Evolutionary conservation across 92 coral and sea anemone genomes (phyloP).

Genomic region (Siderastrea radians): DNA sequence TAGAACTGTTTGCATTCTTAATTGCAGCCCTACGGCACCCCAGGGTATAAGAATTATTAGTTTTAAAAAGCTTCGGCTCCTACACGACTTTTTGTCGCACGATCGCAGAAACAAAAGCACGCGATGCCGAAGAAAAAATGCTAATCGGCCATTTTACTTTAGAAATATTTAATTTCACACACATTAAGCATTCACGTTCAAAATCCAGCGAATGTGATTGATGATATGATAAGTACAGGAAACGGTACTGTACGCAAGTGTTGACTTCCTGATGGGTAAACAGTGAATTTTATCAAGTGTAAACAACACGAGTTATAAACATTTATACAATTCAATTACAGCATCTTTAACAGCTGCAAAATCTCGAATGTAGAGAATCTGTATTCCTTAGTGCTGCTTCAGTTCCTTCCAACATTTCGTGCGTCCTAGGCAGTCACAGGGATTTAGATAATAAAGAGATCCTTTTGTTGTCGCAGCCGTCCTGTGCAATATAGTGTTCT

Average conservation of each 20-base stretch:
- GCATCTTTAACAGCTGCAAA: not conserved
- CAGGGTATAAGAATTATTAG: not conserved
- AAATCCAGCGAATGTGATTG: conserved; percentile 3
- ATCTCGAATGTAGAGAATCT: not conserved
- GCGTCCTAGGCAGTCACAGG: too few relatives aligned
- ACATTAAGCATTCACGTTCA: conserved; percentile 5
- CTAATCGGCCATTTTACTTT: not conserved
- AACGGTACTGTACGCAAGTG: conserved; percentile 20
- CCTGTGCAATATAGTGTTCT: too few relatives aligned
- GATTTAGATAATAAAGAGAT: too few relatives aligned
- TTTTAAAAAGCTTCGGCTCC: not conserved
- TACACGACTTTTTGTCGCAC: not conserved
- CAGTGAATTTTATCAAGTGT: conserved; percentile 16
- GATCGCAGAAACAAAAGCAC: not conserved
- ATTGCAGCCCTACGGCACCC: conserved; percentile 8
- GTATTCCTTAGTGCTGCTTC: not conserved
- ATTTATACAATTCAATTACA: not conserved
- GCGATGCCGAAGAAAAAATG: not conserved
- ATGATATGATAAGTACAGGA: conserved; percentile 33
- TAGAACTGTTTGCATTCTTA: conserved; percentile 46
- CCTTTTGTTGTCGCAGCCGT: too few relatives aligned
- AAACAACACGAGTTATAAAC: not conserved
- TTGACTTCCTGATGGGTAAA: conserved; percentile 26
- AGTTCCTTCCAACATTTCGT: too few relatives aligned
- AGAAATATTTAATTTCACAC: conserved; percentile 21